These are phyloP conservation scores for Lordiphosa fenestrarum DNA, from an alignment of 2,888 invertebrate genomes.

Conservation along the genomic window DNA sequence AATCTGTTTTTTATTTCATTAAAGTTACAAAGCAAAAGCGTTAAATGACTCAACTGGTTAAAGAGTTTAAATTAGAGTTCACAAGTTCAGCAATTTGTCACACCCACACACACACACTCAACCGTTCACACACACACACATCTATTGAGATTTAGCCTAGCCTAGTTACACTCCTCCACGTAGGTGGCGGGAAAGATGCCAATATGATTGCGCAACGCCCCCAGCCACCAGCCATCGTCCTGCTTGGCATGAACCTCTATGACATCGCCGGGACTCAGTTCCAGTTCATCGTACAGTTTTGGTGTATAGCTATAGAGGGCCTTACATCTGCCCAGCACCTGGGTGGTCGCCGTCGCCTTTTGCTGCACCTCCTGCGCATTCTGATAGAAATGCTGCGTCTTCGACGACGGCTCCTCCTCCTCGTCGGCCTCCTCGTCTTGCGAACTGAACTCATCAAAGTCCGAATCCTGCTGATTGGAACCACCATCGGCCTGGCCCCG, in stretches of 20 bases:
- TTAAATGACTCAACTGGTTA: constrained; percentile 6
- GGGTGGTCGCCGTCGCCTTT: constrained; percentile 22
- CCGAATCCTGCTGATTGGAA: constrained; percentile 92
- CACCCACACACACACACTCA: constrained; percentile 9
- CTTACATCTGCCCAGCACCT: constrained; percentile 86
- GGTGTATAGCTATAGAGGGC: constrained; percentile 94
- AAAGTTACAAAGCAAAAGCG: background rate
- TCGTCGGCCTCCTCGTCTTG: constrained; percentile 85
- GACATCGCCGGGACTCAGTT: constrained; percentile 88
- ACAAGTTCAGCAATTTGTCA: constrained; percentile 21
- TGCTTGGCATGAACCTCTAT: constrained; percentile 94
- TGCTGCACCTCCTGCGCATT: constrained; percentile 56
- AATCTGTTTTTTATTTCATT: background rate
- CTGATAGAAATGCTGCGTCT: constrained; percentile 51
- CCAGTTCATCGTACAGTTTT: constrained; percentile 92
- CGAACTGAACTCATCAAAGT: constrained; percentile 92
- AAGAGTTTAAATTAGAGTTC: background rate
- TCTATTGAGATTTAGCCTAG: constrained; percentile 1
- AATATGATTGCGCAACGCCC: constrained; percentile 88
- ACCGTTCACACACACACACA: constrained; percentile 13
- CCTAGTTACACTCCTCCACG: constrained; percentile 87
- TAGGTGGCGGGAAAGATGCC: constrained; percentile 97
- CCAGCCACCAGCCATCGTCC: constrained; percentile 97
- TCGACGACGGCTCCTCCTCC: constrained; percentile 57
- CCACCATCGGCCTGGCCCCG: constrained; percentile 86